Conservation (phyloP, 2,113 vertebrate species). For the Fregata magnificens region DNA sequence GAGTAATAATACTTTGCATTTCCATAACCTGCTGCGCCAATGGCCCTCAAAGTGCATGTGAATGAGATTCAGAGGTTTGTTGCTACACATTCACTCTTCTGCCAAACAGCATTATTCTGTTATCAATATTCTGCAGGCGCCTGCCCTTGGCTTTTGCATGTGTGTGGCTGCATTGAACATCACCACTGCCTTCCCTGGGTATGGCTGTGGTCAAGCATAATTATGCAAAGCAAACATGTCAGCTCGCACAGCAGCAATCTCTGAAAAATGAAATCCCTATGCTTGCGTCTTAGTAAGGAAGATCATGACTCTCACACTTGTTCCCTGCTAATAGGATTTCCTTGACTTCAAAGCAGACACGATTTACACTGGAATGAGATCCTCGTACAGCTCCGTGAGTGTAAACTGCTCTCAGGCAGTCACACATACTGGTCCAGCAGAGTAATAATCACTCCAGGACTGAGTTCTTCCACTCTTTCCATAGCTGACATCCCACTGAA, state of each 20-base stretch:
- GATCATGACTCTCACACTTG: background rate
- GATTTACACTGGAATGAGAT: background rate
- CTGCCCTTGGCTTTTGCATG: background rate
- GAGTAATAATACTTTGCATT: background rate
- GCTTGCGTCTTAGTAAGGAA: background rate
- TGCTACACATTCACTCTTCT: background rate
- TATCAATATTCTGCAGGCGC: background rate
- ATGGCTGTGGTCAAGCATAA: background rate
- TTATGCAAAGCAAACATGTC: background rate
- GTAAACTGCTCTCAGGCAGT: background rate
- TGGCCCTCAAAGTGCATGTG: background rate
- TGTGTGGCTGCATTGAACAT: background rate
- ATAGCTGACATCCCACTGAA: background rate
- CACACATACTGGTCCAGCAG: background rate
- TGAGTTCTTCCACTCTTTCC: background rate
- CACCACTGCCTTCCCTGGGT: background rate
- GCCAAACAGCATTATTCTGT: background rate
- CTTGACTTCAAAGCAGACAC: background rate
- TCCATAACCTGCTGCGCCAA: background rate
- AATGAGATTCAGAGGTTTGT: background rate
- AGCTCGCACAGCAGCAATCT: background rate
- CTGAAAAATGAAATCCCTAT: background rate
- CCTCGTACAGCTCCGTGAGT: rapidly evolving
- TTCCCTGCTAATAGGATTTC: background rate
- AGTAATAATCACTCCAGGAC: background rate